A percentile compares a stretch with the other conserved stretches of the same genome.
Evolutionary conservation across 2,888 invertebrate genomes (phyloP).

Genomic region (Colostygia pectinataria): DNA sequence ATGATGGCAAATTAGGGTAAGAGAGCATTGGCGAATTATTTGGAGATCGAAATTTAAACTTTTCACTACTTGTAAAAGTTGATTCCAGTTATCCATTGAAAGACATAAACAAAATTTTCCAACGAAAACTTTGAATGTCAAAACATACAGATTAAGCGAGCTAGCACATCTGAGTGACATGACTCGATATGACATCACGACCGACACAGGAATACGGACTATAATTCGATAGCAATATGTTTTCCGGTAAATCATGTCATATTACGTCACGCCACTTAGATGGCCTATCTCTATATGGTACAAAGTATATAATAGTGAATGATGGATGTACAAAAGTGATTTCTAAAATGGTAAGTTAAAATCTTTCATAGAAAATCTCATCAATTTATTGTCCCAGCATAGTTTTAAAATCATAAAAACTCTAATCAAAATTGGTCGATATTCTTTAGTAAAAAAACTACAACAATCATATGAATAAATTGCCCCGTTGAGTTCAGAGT

Average conservation of each 20-base stretch:
- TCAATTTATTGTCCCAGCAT: conserved; percentile 46
- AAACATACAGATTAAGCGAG: conserved; percentile 7
- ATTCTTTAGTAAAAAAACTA: conserved; percentile 21
- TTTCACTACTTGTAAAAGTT: conserved; percentile 68
- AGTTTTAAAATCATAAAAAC: conserved; percentile 33
- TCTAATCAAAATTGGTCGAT: conserved; percentile 44
- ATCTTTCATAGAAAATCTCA: conserved; percentile 32
- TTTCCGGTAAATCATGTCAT: too few relatives aligned
- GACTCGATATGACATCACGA: too few relatives aligned
- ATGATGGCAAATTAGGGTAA: conserved; percentile 49
- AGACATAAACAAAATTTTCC: conserved; percentile 73
- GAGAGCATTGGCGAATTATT: conserved; percentile 55
- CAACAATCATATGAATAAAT: conserved; percentile 13
- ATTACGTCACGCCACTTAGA: too few relatives aligned
- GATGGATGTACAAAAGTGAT: neutral
- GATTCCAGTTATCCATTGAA: conserved; percentile 53
- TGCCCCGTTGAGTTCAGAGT: conserved; percentile 12
- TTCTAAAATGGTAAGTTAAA: conserved; percentile 11
- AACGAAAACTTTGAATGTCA: conserved; percentile 70
- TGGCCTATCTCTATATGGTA: too few relatives aligned
- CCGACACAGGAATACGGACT: too few relatives aligned
- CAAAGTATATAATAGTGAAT: conserved; percentile 6
- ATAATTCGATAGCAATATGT: too few relatives aligned
- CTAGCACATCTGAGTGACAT: too few relatives aligned
- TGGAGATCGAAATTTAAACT: conserved; percentile 59